A percentile compares a stretch with the other conserved stretches of the same genome.
phyloP scores from a whole-genome alignment of 2,888 invertebrate species.

The Pristionchus fissidentatus region DNA sequence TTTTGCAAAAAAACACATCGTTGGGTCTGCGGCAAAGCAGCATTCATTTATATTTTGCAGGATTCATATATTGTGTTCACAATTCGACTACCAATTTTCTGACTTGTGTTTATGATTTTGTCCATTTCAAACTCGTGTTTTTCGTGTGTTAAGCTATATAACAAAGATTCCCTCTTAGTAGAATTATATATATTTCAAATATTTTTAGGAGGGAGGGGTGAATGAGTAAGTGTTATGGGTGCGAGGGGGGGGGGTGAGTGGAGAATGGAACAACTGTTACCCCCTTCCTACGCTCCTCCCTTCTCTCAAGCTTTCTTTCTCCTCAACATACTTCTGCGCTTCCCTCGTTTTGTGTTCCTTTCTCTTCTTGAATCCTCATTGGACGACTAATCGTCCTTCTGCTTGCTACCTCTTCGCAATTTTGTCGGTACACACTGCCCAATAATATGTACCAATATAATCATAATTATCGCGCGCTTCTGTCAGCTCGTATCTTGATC shows the following conservation, averaged over 20 bases:
- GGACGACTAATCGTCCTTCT: background rate
- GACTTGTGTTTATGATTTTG: too few relatives aligned
- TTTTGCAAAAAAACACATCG: too few relatives aligned
- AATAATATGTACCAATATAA: too few relatives aligned
- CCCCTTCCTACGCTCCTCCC: conserved; percentile 19
- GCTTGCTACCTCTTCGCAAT: background rate
- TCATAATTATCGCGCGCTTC: background rate
- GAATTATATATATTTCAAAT: too few relatives aligned
- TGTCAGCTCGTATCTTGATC: conserved; percentile 17
- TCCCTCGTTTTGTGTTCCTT: conserved; percentile 19
- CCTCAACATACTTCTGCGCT: conserved; percentile 28
- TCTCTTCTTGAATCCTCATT: background rate
- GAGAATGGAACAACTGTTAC: conserved; percentile 30
- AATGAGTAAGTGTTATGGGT: conserved; percentile 7
- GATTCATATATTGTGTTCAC: too few relatives aligned
- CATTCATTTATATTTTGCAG: too few relatives aligned
- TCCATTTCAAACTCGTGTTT: too few relatives aligned
- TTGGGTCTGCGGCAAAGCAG: too few relatives aligned
- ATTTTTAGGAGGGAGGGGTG: conserved; percentile 17
- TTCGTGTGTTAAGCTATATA: too few relatives aligned
- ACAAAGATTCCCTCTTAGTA: too few relatives aligned
- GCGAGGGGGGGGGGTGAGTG: background rate
- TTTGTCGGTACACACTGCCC: too few relatives aligned
- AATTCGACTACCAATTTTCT: too few relatives aligned
- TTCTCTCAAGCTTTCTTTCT: conserved; percentile 35